Conservation (phyloP, 2,888 invertebrate genomes). For the Pimpla rufipes region DNA sequence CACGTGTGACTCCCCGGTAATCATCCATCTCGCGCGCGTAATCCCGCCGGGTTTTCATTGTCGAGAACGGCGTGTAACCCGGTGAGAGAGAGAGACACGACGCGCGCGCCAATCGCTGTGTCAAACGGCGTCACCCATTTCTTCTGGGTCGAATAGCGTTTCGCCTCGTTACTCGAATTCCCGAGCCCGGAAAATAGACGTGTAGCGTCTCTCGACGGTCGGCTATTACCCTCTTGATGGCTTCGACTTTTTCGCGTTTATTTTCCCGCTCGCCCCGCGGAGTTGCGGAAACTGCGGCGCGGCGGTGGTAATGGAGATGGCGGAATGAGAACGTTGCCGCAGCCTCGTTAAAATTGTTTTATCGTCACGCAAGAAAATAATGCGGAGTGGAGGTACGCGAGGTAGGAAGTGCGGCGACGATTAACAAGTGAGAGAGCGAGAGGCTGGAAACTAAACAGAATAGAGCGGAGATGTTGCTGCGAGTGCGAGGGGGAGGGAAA, state of each 20-base stretch:
- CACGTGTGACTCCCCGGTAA: slow-evolving; percentile 13
- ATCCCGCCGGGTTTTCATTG: not conserved
- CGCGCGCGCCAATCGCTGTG: no score
- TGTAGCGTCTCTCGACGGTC: slow-evolving; percentile 11
- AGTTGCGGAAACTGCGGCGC: not conserved
- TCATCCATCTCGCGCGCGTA: slow-evolving; percentile 27
- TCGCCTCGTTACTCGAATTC: slow-evolving; percentile 66
- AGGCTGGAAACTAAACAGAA: not conserved
- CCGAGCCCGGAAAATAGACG: slow-evolving; percentile 31
- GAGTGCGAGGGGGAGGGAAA: not conserved
- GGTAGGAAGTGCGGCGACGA: slow-evolving; percentile 32
- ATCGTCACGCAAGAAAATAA: slow-evolving; percentile 59
- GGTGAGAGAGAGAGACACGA: no score
- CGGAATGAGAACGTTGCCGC: slow-evolving; percentile 25
- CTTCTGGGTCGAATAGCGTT: slow-evolving; percentile 60
- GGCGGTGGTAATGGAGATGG: slow-evolving; percentile 20
- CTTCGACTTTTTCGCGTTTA: slow-evolving; percentile 38
- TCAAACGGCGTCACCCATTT: slow-evolving; percentile 5
- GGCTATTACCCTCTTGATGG: slow-evolving; percentile 37
- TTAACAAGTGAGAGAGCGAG: slow-evolving; percentile 40
- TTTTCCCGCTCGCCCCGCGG: slow-evolving; percentile 10
- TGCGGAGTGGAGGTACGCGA: slow-evolving; percentile 40
- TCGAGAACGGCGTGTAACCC: not conserved
- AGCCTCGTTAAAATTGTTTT: slow-evolving; percentile 70
- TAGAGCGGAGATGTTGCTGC: not conserved